A percentile compares a stretch with the other conserved stretches of the same genome.
Evolutionary conservation across 23 tunicate genomes (phyloP).

Genomic region (Diplosoma virens): DNA sequence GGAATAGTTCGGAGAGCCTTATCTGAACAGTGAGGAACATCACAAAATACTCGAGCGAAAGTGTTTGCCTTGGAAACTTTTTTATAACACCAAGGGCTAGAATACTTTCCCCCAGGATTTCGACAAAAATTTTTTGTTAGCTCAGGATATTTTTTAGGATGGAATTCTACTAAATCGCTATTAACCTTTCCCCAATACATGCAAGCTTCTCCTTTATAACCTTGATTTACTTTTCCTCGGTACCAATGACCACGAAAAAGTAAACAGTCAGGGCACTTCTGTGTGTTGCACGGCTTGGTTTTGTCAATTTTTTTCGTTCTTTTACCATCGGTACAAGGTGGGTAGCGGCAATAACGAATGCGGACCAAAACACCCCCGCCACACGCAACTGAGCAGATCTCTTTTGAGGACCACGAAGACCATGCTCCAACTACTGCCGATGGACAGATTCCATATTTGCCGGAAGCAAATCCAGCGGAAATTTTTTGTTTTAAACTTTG

Average conservation of each 20-base stretch:
- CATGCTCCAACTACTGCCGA: constrained; percentile 46
- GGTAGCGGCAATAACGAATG: constrained; percentile 47
- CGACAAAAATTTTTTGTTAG: constrained; percentile 48
- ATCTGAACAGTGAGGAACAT: constrained; percentile 31
- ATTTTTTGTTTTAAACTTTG: neutral
- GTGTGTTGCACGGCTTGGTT: constrained; percentile 47
- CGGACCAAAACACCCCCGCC: constrained; percentile 54
- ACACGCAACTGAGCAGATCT: constrained; percentile 46
- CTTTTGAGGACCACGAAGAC: constrained; percentile 39
- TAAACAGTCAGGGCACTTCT: constrained; percentile 52
- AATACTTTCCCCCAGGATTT: constrained; percentile 43
- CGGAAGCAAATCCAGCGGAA: neutral
- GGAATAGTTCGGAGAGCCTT: constrained; percentile 36
- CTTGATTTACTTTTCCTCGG: constrained; percentile 35
- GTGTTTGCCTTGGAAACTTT: neutral
- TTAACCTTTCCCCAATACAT: constrained; percentile 29
- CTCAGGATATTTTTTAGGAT: constrained; percentile 19
- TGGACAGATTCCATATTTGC: constrained; percentile 56
- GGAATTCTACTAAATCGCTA: constrained; percentile 5
- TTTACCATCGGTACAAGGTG: constrained; percentile 43
- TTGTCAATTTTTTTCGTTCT: neutral
- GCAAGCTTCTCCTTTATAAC: constrained; percentile 36
- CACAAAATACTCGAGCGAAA: constrained; percentile 25
- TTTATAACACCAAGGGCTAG: constrained; percentile 77
- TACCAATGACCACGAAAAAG: constrained; percentile 43